These are phyloP conservation scores for Trichomalopsis sarcophagae DNA, from an alignment of 1,140 invertebrate genomes.

Conservation along the genomic window DNA sequence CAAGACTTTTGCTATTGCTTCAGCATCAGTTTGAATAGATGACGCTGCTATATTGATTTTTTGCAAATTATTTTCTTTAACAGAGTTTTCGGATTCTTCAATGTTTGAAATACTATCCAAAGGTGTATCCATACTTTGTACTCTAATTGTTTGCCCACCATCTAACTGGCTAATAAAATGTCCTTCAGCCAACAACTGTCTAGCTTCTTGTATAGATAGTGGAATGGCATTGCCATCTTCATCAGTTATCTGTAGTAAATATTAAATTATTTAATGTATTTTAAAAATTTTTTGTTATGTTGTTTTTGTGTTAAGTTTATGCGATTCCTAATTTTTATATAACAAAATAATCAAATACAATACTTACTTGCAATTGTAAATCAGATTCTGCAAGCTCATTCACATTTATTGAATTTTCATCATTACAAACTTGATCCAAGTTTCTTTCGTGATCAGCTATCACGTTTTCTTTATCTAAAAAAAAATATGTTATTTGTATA, in stretches of 20 bases:
- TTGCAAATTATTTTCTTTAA: conserved; percentile 2
- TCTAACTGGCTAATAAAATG: conserved; percentile 72
- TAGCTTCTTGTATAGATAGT: conserved; percentile 81
- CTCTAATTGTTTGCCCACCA: conserved; percentile 68
- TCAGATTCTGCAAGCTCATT: conserved; percentile 63
- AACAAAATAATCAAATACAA: conserved; percentile 1
- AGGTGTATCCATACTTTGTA: conserved; percentile 54
- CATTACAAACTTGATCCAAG: conserved; percentile 53
- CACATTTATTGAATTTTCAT: conserved; percentile 57
- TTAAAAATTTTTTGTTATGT: no score
- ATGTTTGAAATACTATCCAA: conserved; percentile 23
- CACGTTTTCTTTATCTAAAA: conserved; percentile 54
- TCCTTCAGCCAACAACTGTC: conserved; percentile 74
- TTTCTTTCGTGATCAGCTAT: conserved; percentile 56
- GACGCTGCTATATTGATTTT: conserved; percentile 45
- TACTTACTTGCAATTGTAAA: conserved; percentile 68
- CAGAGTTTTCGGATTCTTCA: neutral
- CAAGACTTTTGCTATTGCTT: conserved; percentile 65
- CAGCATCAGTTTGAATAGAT: conserved; percentile 60
- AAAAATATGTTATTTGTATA: neutral
- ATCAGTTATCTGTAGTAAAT: conserved; percentile 76
- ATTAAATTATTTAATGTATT: no score
- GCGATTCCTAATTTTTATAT: neutral
- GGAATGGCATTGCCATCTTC: conserved; percentile 81
- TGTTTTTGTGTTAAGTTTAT: no score